Conservation (phyloP, 2,113 vertebrate genomes). For the Lampris megalopsis region DNA sequence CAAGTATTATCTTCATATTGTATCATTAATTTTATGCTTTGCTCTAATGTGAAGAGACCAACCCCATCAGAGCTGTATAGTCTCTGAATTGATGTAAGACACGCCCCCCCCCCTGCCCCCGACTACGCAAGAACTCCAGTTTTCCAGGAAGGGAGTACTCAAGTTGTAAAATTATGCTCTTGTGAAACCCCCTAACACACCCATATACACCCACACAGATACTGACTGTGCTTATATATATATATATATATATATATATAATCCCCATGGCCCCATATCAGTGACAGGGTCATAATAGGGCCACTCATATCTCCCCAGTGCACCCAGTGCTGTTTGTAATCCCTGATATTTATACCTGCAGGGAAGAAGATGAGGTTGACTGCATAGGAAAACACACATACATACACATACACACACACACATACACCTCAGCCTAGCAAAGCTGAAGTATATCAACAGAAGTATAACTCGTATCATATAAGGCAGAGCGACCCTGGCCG, state of each 20-base stretch:
- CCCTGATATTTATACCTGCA: constrained; percentile 49
- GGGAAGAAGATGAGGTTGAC: constrained; percentile 46
- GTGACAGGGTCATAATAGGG: constrained; percentile 55
- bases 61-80: too few relatives aligned
- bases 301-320: constrained; percentile 54
- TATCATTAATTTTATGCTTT: too few relatives aligned
- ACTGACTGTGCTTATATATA: background rate
- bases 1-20: too few relatives aligned
- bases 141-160: too few relatives aligned
- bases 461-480: constrained; percentile 22
- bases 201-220: background rate
- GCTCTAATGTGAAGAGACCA: too few relatives aligned
- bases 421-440: background rate
- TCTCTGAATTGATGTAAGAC: too few relatives aligned
- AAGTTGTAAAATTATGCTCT: too few relatives aligned
- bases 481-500: background rate
- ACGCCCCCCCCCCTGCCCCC: too few relatives aligned
- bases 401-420: constrained; percentile 15
- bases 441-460: constrained; percentile 11
- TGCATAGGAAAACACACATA: constrained; percentile 8
- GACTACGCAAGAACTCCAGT: too few relatives aligned
- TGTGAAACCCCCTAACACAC: background rate
- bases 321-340: constrained; percentile 57
- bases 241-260: background rate
- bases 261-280: constrained; percentile 26